A percentile compares a stretch with the other conserved stretches of the same genome.
Evolutionary conservation across 2,888 invertebrate species (phyloP).

Genomic region (Seladonia tumulorum): DNA sequence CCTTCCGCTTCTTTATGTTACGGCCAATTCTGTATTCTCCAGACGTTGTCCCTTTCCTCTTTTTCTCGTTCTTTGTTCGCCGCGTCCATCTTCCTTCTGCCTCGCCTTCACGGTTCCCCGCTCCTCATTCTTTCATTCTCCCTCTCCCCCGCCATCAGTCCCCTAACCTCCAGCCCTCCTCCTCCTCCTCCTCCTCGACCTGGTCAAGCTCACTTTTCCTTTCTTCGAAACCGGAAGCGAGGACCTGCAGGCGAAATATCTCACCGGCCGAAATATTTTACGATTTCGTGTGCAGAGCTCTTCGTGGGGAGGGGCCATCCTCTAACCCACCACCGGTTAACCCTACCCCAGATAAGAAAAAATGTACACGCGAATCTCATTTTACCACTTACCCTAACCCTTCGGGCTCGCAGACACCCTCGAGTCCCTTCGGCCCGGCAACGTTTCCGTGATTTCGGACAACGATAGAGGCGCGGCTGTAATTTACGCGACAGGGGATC

Average conservation of each 20-base stretch:
- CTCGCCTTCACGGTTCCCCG: conserved; percentile 22
- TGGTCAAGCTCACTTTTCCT: conserved; percentile 60
- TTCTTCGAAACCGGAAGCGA: conserved; percentile 53
- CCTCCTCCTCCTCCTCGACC: conserved; percentile 2
- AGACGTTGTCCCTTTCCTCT: conserved; percentile 59
- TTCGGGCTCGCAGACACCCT: conserved; percentile 13
- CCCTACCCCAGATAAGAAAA: conserved; percentile 62
- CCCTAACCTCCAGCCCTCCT: not conserved
- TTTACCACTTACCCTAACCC: conserved; percentile 51
- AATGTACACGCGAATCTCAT: conserved; percentile 69
- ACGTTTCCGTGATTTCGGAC: conserved; percentile 59
- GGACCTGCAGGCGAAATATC: conserved; percentile 52
- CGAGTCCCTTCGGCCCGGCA: conserved; percentile 25
- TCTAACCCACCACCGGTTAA: not conserved
- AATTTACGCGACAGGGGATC: conserved; percentile 47
- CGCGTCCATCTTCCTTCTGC: conserved; percentile 26
- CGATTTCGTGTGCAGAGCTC: conserved; percentile 49
- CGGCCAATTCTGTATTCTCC: conserved; percentile 73
- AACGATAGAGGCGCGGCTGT: conserved; percentile 40
- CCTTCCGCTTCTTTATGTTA: conserved; percentile 71
- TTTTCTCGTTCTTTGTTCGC: conserved; percentile 36
- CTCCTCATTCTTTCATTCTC: not conserved
- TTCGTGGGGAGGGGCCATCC: conserved; percentile 26
- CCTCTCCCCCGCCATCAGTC: conserved; percentile 9
- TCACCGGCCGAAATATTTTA: conserved; percentile 63